Evolutionary conservation across 2,888 invertebrate species (phyloP), one percentile per base, ranked within the genome.

Genomic region (Arenicola marina): DNA sequence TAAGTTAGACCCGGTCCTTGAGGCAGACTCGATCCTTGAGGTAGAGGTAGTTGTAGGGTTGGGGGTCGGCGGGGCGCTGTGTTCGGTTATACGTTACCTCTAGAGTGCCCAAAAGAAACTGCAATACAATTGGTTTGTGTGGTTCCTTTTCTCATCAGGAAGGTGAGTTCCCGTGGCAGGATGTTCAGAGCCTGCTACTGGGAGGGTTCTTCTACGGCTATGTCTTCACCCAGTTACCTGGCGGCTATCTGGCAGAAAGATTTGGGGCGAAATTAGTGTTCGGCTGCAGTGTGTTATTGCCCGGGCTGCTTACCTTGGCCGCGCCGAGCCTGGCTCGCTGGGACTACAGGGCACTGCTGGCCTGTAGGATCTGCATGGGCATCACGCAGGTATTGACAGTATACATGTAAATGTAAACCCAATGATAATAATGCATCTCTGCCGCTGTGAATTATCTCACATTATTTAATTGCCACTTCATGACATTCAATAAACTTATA

Each of bases 151-250:
- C 34, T 31, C 53, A 21, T 26, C 53, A 58, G 56, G 26, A 28
- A 15, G 70, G 69, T 15, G 59, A 67, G 45, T 70, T 70, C 55
- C 38, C 51, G 28, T 70, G 70, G 70, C 29, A 51, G 28, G 54
- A 59, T 21, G 43, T 44, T 15, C 68, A 69, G 53, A 63, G 67
- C 15, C 43, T 62, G 18, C 46, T 71, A 26, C 67, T 71, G 2
- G 60, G 60, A n/a, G 61, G 63, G 11, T 71, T 71, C 60, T 71
- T 66, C 61, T 72, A 63, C 43, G 71, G 71, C 26, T 71, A 71
- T 54, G 70, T 72, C n/a, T 26, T 58, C 7, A 61, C 62, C 7
- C 71, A 71, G 65, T 18, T 71, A n/a, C 59, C 66, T 38, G 71
- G 71, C 29, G 65, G 65, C 7, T 54, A 53, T 29, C 1, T 65